phyloP scores from a whole-genome alignment of 2,113 vertebrate species.

The Aramus guarauna region DNA sequence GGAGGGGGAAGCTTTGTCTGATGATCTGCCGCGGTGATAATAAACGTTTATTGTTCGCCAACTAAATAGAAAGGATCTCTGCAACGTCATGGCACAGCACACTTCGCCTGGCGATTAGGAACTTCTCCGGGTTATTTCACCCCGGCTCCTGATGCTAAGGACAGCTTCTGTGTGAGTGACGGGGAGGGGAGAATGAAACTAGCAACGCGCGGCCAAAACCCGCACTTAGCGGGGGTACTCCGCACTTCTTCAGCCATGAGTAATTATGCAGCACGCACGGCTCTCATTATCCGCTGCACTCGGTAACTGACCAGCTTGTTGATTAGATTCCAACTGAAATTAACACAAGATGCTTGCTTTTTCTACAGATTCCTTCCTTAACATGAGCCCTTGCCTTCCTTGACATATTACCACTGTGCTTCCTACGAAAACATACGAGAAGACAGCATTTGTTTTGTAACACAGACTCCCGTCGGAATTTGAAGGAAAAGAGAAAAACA shows the following conservation, averaged over 20 bases:
- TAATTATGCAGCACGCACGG: constrained; percentile 61
- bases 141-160: constrained; percentile 38
- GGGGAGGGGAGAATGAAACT: constrained; percentile 7
- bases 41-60: constrained; percentile 71
- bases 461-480: neutral
- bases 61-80: constrained; percentile 67
- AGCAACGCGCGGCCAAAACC: constrained; percentile 44
- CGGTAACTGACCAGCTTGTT: constrained; percentile 61
- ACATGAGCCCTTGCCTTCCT: constrained; percentile 8
- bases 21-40: constrained; percentile 71
- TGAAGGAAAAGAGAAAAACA: constrained; percentile 1
- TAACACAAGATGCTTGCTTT: constrained; percentile 2
- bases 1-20: constrained; percentile 75
- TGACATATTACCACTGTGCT: neutral
- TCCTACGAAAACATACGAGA: neutral
- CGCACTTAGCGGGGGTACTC: constrained; percentile 61
- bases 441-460: constrained; percentile 23
- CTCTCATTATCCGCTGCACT: constrained; percentile 58
- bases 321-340: constrained; percentile 43
- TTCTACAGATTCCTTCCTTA: constrained; percentile 21
- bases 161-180: constrained; percentile 45
- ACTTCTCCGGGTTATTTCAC: constrained; percentile 66
- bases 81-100: constrained; percentile 62
- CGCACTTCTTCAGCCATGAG: constrained; percentile 61
- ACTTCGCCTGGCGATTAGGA: constrained; percentile 59